These are phyloP conservation scores for Desmophyllum pertusum DNA, from an alignment of 92 coral and sea anemone species.

Conservation along the genomic window DNA sequence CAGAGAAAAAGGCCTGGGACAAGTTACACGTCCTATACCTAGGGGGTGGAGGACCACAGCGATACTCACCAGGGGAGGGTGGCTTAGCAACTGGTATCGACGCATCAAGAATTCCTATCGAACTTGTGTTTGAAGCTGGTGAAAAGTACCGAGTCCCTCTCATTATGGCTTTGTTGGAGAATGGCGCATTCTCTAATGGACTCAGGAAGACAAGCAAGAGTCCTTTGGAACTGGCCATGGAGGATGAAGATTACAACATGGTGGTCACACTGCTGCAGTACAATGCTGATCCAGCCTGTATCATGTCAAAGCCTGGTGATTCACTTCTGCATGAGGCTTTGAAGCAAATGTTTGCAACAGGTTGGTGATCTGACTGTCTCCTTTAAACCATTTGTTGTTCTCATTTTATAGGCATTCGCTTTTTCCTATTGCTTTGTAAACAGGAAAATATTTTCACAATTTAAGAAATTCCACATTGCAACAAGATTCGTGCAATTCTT, in stretches of 20 bases:
- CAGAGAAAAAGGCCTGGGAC: conserved; percentile 71
- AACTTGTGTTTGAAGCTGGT: conserved; percentile 45
- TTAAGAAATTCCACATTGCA: too few species aligned
- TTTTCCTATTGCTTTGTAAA: too few species aligned
- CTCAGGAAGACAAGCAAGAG: conserved; percentile 18
- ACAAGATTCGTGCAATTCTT: too few species aligned
- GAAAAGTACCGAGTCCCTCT: conserved; percentile 43
- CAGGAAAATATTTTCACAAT: too few species aligned
- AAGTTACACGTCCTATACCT: conserved; percentile 68
- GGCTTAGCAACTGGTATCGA: conserved; percentile 78
- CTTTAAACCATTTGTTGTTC: neutral
- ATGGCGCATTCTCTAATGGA: conserved; percentile 61
- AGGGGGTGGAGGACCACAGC: conserved; percentile 89
- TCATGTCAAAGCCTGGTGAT: conserved; percentile 43
- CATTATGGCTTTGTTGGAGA: conserved; percentile 51
- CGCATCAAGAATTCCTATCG: conserved; percentile 74
- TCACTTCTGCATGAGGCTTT: conserved; percentile 58
- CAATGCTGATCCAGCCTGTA: conserved; percentile 49
- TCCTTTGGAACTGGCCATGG: conserved; percentile 52
- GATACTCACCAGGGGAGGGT: conserved; percentile 74
- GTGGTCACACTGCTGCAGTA: conserved; percentile 59
- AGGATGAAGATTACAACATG: conserved; percentile 36
- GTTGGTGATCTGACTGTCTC: conserved; percentile 4
- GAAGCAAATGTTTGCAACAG: conserved; percentile 47
- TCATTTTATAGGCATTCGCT: neutral